Base-by-base conservation (phyloP, 2,113 vertebrate species). In the Urocynchramus pylzowi region DNA sequence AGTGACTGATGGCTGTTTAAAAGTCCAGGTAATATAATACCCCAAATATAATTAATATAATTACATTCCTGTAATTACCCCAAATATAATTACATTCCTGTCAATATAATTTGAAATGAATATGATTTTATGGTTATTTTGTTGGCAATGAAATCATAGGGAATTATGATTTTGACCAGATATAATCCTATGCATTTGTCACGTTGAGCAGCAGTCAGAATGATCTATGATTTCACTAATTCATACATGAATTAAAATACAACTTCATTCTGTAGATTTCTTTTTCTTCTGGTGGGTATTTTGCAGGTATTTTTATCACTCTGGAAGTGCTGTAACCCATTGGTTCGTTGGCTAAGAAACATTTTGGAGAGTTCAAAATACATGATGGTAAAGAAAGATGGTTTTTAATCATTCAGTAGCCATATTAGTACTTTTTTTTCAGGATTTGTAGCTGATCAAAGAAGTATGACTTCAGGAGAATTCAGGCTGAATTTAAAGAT, bases 1-100 rank as follows among this genome's bases (percentile, higher is more conserved):
- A 35, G 19, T 23, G 56, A 23, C 17, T 1, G 0, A 49, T 1
- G 3, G 30, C 5, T 42, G 10, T 44, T 47, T 80, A 27, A 59
- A 91, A 31, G 13, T 16, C 21, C 47, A 39, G 8, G 17, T 64
- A 71, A 74, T 79, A 69, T n/a, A 76, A 73, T 19, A 52, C 4
- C 11, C 2, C 16, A 76, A 35, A 54, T n/a, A n/a, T n/a, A n/a
- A n/a, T n/a, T n/a, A n/a, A n/a, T 15, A 17, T 15, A 42, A 33
- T 50, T 7, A 10, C n/a, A 86, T 52, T 45, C n/a, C 21, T 68
- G 4, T 42, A n/a, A n/a, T n/a, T 19, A 52, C 4, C 11, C 2
- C 16, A 76, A 35, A 54, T 15, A 17, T 15, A 42, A 33, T 50
- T 7, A 10, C n/a, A 86, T 52, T 45, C n/a, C 21, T 68, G 4